Percentiles rank a stretch among this genome's conserved stretches.
These are phyloP conservation scores for Vesta saturnalis DNA, from an alignment of 2,888 invertebrate genomes.

Conservation along the genomic window DNA sequence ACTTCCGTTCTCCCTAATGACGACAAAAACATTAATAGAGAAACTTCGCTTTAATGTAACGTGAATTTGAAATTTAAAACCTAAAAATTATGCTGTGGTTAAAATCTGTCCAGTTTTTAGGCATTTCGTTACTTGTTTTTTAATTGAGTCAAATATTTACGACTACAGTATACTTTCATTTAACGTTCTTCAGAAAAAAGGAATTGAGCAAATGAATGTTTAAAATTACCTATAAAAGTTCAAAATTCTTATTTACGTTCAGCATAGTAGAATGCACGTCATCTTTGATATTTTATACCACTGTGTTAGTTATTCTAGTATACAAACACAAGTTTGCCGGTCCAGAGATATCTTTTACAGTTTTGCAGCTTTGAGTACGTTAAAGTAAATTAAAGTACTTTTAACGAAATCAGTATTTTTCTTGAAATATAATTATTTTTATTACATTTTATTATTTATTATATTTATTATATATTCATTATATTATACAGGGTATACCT, in stretches of 20 bases:
- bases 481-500: too few species aligned
- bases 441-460: too few species aligned
- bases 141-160: not conserved
- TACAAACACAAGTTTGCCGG: too few species aligned
- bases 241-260: not conserved
- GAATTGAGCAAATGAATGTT: not conserved
- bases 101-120: not conserved
- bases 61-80: constrained; percentile 14
- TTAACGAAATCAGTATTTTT: too few species aligned
- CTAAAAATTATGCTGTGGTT: constrained; percentile 9
- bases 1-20: constrained; percentile 11
- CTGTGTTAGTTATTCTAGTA: too few species aligned
- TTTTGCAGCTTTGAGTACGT: too few species aligned
- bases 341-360: too few species aligned
- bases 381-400: too few species aligned
- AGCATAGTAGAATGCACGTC: not conserved
- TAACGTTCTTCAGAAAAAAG: not conserved
- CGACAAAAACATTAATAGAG: constrained; percentile 15
- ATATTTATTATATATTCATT: too few species aligned
- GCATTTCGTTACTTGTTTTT: not conserved
- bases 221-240: not conserved
- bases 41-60: constrained; percentile 14
- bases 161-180: not conserved
- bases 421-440: too few species aligned
- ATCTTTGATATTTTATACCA: constrained; percentile 1